Evolutionary conservation across 1,140 invertebrate genomes (phyloP).

Genomic region (Pseudomyrmex cubaensis): DNA sequence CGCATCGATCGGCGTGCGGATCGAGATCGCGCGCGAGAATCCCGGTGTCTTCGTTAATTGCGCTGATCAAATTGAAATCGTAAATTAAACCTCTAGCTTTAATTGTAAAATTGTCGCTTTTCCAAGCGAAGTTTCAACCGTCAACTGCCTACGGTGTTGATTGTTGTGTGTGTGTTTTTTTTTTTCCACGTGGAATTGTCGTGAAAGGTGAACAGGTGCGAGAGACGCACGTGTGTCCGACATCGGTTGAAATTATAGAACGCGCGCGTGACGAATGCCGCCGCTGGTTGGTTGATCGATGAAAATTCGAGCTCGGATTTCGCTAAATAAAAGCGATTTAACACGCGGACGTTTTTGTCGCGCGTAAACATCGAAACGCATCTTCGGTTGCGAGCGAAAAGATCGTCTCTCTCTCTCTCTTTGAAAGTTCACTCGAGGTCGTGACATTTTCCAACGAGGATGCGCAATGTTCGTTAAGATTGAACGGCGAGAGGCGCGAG

Average conservation of each 20-base stretch:
- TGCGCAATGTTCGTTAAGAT: conserved; percentile 30
- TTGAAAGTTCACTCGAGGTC: conserved; percentile 47
- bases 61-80: too few relatives aligned
- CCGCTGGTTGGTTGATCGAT: neutral
- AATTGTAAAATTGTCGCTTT: too few relatives aligned
- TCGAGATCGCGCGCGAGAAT: neutral
- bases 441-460: conserved; percentile 49
- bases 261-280: neutral
- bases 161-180: neutral
- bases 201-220: conserved; percentile 4
- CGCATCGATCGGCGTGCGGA: conserved; percentile 50
- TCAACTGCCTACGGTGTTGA: too few relatives aligned
- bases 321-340: neutral
- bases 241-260: neutral
- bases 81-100: too few relatives aligned
- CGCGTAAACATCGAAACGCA: too few relatives aligned
- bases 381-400: neutral
- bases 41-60: neutral
- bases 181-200: neutral
- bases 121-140: too few relatives aligned
- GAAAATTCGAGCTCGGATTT: neutral
- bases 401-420: conserved; percentile 16
- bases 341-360: too few relatives aligned
- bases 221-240: neutral
- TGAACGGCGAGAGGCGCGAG: neutral